phyloP scores from a whole-genome alignment of 2,113 vertebrate species.

The Pollimyrus isidori region DNA sequence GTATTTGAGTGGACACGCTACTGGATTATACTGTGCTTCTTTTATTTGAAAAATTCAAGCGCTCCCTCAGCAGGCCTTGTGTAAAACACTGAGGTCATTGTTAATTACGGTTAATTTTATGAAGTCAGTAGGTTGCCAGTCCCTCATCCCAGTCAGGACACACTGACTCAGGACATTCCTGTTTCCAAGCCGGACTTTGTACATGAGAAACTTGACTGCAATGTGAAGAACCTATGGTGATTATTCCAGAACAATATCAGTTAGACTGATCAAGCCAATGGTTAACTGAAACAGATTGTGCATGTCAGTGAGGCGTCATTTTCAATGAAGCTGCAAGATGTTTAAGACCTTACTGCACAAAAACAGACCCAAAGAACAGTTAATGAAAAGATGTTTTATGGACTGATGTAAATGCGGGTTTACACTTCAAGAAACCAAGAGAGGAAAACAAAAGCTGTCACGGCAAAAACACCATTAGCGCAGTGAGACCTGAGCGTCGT shows the following conservation, averaged over 20 bases:
- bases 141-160: not conserved
- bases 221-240: not conserved
- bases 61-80: not conserved
- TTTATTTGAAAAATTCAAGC: constrained; percentile 1
- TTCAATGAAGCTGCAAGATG: not conserved
- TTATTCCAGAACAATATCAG: not conserved
- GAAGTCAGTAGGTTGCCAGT: constrained; percentile 4
- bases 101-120: constrained; percentile 8
- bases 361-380: not conserved
- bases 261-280: not conserved
- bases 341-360: not conserved
- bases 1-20: not conserved
- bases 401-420: not conserved
- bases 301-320: not conserved
- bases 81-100: not conserved
- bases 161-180: not conserved
- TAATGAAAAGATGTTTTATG: not conserved
- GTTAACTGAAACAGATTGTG: not conserved
- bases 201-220: not conserved
- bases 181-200: not conserved
- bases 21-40: not conserved
- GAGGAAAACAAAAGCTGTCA: not conserved
- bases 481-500: not conserved
- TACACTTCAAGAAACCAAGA: not conserved
- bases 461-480: not conserved